These are phyloP conservation scores for Dryobotodes eremita DNA, from an alignment of 2,888 invertebrate species.

Conservation along the genomic window DNA sequence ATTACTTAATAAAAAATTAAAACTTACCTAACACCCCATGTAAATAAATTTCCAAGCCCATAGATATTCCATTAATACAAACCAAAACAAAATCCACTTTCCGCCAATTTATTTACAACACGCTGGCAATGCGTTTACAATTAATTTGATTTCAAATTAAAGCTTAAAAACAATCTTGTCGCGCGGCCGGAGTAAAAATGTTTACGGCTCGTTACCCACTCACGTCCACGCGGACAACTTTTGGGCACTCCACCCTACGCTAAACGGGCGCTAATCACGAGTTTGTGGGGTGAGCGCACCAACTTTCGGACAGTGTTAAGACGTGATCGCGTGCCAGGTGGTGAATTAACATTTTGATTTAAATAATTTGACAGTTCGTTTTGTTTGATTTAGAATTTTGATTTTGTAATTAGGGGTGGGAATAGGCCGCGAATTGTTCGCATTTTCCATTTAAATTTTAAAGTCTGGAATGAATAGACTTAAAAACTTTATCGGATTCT, in stretches of 20 bases:
- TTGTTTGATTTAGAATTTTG: conserved; percentile 64
- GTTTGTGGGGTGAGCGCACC: conserved; percentile 69
- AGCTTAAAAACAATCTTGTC: conserved; percentile 70
- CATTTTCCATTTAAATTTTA: conserved; percentile 25
- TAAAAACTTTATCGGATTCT: not conserved
- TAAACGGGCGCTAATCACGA: conserved; percentile 69
- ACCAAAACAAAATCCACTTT: conserved; percentile 21
- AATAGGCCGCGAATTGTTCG: conserved; percentile 10
- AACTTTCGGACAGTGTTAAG: conserved; percentile 71
- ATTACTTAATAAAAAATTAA: not conserved
- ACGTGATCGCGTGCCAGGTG: conserved; percentile 76
- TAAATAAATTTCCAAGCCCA: conserved; percentile 6
- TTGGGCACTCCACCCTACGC: conserved; percentile 63
- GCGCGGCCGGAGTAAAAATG: conserved; percentile 70
- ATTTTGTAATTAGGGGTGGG: conserved; percentile 49
- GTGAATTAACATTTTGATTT: conserved; percentile 70
- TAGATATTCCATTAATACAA: conserved; percentile 34
- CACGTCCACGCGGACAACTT: conserved; percentile 74
- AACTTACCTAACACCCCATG: not conserved
- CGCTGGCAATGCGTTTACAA: conserved; percentile 42
- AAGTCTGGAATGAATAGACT: conserved; percentile 7
- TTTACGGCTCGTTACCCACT: conserved; percentile 73
- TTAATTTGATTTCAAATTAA: conserved; percentile 68
- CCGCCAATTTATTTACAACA: conserved; percentile 50
- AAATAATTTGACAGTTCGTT: conserved; percentile 70